Conservation (phyloP, 1,140 invertebrate species). For the Ditylenchus dipsaci region DNA sequence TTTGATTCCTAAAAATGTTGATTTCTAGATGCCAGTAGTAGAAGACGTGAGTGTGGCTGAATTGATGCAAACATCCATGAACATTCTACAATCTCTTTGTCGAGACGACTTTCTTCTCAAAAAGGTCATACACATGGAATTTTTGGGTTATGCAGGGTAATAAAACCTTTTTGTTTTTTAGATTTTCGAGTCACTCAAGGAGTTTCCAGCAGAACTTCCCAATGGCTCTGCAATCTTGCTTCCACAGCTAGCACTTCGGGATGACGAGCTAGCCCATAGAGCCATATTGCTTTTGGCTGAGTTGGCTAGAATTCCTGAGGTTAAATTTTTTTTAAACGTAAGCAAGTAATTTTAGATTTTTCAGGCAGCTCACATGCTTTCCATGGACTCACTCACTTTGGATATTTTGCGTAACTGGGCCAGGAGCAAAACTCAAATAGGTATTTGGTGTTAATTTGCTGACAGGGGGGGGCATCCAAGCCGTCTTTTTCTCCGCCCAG, state of each 20-base stretch:
- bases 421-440: background rate
- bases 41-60: conserved; percentile 4
- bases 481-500: too few relatives aligned
- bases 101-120: conserved; percentile 10
- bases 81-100: conserved; percentile 6
- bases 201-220: background rate
- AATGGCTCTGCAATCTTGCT: conserved; percentile 9
- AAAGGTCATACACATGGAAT: background rate
- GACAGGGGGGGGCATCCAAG: too few relatives aligned
- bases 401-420: conserved; percentile 8
- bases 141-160: background rate
- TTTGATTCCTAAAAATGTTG: background rate
- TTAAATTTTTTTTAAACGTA: background rate
- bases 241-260: conserved; percentile 16
- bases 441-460: background rate
- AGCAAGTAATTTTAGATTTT: background rate
- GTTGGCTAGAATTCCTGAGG: conserved; percentile 18
- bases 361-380: conserved; percentile 7
- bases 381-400: conserved; percentile 2
- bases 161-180: background rate
- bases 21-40: background rate
- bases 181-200: background rate
- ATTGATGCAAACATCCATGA: conserved; percentile 5
- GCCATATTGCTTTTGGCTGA: conserved; percentile 12
- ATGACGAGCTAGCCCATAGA: conserved; percentile 6